A percentile compares a stretch with the other conserved stretches of the same genome.
These are phyloP conservation scores for Mormyrus iriodes DNA, from an alignment of 2,113 vertebrate genomes.

Conservation along the genomic window DNA sequence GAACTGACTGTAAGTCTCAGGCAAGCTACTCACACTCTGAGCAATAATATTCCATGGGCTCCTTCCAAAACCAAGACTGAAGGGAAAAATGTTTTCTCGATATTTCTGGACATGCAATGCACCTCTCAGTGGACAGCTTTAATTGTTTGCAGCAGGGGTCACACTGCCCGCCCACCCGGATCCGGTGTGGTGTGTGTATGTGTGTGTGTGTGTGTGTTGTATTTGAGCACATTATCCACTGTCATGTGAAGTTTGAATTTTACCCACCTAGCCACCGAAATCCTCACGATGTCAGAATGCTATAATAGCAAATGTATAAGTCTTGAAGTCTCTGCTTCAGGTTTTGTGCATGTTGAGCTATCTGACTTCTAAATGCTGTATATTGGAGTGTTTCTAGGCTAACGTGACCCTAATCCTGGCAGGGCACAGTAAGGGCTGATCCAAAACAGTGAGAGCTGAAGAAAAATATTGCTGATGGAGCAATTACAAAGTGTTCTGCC, in stretches of 20 bases:
- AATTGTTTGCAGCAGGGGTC: conserved; percentile 20
- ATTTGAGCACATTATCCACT: background rate
- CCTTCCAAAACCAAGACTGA: conserved; percentile 48
- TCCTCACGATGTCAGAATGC: background rate
- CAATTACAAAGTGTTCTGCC: background rate
- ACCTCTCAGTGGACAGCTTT: conserved; percentile 26
- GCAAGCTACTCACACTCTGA: conserved; percentile 34
- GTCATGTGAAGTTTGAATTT: background rate
- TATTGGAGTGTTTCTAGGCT: background rate
- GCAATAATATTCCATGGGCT: conserved; percentile 43
- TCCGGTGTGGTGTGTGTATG: background rate
- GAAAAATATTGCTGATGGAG: background rate
- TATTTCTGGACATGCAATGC: conserved; percentile 27
- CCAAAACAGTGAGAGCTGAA: background rate
- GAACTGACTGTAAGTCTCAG: conserved; percentile 7
- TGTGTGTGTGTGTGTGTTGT: background rate
- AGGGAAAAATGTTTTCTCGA: conserved; percentile 26
- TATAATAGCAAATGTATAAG: background rate
- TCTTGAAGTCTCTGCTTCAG: background rate
- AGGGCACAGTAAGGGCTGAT: background rate
- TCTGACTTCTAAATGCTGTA: background rate
- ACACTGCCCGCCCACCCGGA: background rate
- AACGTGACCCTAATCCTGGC: background rate
- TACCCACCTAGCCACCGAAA: background rate
- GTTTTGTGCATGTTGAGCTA: background rate